These are phyloP conservation scores for Protodeltote pygarga DNA, from an alignment of 2,888 invertebrate species.

Conservation along the genomic window DNA sequence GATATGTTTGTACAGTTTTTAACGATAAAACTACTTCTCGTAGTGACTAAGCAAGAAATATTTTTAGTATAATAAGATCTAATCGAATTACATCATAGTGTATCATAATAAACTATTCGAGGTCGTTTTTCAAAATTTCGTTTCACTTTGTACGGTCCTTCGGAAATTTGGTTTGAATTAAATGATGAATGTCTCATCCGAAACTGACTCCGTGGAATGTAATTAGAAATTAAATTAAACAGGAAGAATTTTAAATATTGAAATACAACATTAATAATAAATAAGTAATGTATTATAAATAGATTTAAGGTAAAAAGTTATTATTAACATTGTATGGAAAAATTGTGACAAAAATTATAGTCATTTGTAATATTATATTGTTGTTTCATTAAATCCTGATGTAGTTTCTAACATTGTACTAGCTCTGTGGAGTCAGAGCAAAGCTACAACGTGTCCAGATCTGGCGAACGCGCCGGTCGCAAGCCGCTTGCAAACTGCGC, in stretches of 20 bases:
- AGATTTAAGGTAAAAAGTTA: constrained; percentile 86
- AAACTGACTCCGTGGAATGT: constrained; percentile 80
- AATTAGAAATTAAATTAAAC: constrained; percentile 84
- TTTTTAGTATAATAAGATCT: constrained; percentile 85
- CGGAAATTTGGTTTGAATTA: constrained; percentile 70
- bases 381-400: constrained; percentile 72
- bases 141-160: constrained; percentile 76
- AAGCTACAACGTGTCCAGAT: too few species aligned
- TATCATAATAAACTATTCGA: constrained; percentile 79
- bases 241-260: constrained; percentile 84
- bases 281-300: constrained; percentile 87
- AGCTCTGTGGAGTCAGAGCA: too few species aligned
- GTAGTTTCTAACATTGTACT: neutral
- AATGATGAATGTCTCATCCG: constrained; percentile 66
- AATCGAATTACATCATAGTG: constrained; percentile 86
- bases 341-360: constrained; percentile 88
- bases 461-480: too few species aligned
- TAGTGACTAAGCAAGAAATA: constrained; percentile 84
- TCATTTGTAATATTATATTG: constrained; percentile 87
- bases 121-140: constrained; percentile 70
- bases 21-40: constrained; percentile 80
- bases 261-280: constrained; percentile 83
- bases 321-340: constrained; percentile 88
- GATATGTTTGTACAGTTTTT: constrained; percentile 86
- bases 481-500: too few species aligned